Evolutionary conservation across 2,113 vertebrate species (phyloP).

Genomic region (Laticauda colubrina): DNA sequence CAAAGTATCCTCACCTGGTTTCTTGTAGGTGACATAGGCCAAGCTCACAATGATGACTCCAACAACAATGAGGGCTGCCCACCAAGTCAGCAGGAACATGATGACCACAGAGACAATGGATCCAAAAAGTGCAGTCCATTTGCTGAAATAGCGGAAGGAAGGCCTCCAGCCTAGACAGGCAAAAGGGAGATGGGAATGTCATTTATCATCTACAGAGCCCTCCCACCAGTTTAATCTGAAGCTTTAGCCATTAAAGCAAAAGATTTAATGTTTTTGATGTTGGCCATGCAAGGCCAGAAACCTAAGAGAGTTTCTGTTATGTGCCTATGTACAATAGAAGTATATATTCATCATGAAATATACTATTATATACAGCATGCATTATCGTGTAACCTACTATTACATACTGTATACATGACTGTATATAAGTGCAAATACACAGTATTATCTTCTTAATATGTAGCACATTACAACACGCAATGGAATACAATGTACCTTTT

Average conservation of each 20-base stretch:
- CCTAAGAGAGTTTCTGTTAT: background rate
- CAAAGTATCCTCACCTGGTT: conserved; percentile 62
- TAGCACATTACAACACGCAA: background rate
- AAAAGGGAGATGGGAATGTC: background rate
- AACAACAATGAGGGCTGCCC: conserved; percentile 69
- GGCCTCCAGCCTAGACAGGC: conserved; percentile 69
- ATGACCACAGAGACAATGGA: conserved; percentile 69
- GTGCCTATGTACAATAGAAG: background rate
- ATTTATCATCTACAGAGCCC: background rate
- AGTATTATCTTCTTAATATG: background rate
- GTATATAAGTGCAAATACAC: background rate
- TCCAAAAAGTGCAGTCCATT: conserved; percentile 71
- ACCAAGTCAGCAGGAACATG: conserved; percentile 79
- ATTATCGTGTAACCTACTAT: background rate
- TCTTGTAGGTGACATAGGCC: conserved; percentile 71
- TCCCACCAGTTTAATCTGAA: background rate
- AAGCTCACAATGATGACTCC: conserved; percentile 70
- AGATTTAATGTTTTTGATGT: background rate
- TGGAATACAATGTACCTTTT: background rate
- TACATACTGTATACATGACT: background rate
- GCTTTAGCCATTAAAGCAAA: background rate
- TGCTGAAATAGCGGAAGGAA: conserved; percentile 70
- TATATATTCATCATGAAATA: background rate
- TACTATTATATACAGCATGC: background rate
- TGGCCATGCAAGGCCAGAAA: background rate